These are phyloP conservation scores for Tachysurus fulvidraco DNA, from an alignment of 2,113 vertebrate genomes.

Conservation along the genomic window DNA sequence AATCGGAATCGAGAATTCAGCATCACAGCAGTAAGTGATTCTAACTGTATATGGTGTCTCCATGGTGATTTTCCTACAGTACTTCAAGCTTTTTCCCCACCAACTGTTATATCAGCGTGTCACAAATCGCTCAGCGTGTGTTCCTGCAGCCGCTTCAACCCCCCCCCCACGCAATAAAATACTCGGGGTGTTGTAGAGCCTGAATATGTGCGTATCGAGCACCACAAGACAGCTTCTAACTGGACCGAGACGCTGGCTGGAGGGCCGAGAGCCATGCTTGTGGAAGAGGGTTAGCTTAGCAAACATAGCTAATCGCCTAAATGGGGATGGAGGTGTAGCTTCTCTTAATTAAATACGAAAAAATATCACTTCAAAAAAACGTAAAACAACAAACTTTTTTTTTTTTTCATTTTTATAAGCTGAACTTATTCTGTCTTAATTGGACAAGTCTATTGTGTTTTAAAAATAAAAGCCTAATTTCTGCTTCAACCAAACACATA, in stretches of 20 bases:
- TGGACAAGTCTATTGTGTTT: too few relatives aligned
- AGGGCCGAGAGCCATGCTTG: not conserved
- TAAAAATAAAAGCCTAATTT: too few relatives aligned
- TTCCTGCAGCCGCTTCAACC: not conserved
- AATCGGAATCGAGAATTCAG: not conserved
- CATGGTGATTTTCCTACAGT: not conserved
- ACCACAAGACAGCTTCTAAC: constrained; percentile 54
- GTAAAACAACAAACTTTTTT: too few relatives aligned
- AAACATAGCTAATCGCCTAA: too few relatives aligned
- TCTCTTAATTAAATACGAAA: too few relatives aligned
- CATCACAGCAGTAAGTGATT: not conserved
- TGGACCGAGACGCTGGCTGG: constrained; percentile 30
- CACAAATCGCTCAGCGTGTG: not conserved
- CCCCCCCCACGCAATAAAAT: constrained; percentile 5
- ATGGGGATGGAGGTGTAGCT: too few relatives aligned
- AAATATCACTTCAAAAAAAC: too few relatives aligned
- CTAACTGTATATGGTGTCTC: not conserved
- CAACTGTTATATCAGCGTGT: not conserved
- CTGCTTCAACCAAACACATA: too few relatives aligned
- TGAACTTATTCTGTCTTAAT: too few relatives aligned
- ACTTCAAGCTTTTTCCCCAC: not conserved
- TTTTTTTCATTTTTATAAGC: too few relatives aligned
- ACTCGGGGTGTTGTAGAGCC: constrained; percentile 43
- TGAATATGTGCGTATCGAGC: constrained; percentile 49
- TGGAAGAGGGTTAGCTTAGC: not conserved